phyloP scores from a whole-genome alignment of 2,797 vertebrate genomes.

The Lepidocolaptes lacrymiger region DNA sequence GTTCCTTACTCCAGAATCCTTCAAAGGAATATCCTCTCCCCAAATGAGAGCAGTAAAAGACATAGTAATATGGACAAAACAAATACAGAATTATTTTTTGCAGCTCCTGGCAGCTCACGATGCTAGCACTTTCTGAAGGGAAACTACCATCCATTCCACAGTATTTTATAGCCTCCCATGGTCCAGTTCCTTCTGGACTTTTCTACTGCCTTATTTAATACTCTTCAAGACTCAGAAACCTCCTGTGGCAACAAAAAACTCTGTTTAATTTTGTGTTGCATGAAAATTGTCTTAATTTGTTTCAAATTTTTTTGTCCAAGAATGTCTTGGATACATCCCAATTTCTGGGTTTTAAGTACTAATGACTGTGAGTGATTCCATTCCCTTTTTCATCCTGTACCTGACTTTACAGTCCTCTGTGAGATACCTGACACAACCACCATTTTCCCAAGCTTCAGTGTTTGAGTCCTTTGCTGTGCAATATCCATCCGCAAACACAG shows the following conservation, averaged over 20 bases:
- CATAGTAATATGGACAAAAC: not conserved
- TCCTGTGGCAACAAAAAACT: not conserved
- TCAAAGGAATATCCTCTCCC: not conserved
- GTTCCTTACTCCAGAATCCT: not conserved
- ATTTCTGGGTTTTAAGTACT: not conserved
- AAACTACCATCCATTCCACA: not conserved
- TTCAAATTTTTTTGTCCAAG: not conserved
- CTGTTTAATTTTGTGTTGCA: not conserved
- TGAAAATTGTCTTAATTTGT: not conserved
- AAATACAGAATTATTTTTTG: not conserved
- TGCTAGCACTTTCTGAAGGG: not conserved
- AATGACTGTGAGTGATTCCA: fast-evolving
- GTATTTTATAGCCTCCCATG: not conserved
- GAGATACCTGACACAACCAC: not conserved
- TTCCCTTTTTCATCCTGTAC: not conserved
- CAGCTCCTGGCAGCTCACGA: not conserved
- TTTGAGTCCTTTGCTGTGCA: not conserved
- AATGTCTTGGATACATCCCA: not conserved
- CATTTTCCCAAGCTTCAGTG: not conserved
- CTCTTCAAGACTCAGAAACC: not conserved
- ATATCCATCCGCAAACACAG: not conserved
- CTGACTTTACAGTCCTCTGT: not conserved
- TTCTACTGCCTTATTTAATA: not conserved
- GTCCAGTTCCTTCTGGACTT: not conserved
- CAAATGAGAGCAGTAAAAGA: not conserved